These are phyloP conservation scores for Halisarca cf. caerulea DNA, from an alignment of 37 sponge, comb jelly and placozoan genomes.

Conservation along the genomic window DNA sequence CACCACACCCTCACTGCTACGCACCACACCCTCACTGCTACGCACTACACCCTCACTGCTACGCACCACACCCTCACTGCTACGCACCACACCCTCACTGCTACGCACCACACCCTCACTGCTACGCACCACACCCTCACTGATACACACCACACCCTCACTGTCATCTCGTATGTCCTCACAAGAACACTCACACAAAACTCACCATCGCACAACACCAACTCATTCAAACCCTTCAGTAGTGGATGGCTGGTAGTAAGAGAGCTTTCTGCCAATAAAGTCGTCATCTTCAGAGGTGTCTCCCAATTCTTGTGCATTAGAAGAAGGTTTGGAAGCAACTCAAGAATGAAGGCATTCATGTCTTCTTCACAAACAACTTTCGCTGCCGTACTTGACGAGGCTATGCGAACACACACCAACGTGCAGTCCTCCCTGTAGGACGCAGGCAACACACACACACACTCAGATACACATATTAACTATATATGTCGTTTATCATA, in stretches of 20 bases:
- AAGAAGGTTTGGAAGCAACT: constrained; percentile 34
- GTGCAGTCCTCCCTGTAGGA: constrained; percentile 24
- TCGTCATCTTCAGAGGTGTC: not conserved
- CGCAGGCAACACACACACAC: too few species aligned
- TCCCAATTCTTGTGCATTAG: constrained; percentile 10
- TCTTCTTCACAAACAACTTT: not conserved
- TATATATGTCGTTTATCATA: too few species aligned
- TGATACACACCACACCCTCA: too few species aligned
- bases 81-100: too few species aligned
- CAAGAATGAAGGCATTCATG: constrained; percentile 14
- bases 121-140: too few species aligned
- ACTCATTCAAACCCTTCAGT: constrained; percentile 8
- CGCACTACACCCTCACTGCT: too few species aligned
- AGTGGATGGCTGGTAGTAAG: constrained; percentile 36
- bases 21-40: too few species aligned
- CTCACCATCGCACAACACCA: constrained; percentile 18
- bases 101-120: too few species aligned
- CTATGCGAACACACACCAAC: not conserved
- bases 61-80: too few species aligned
- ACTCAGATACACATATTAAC: too few species aligned
- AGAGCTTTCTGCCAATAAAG: constrained; percentile 12
- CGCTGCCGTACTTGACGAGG: not conserved
- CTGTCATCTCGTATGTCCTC: too few species aligned
- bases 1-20: too few species aligned
- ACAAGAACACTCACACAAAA: not conserved